Conservation (phyloP, 23 tunicate genomes). For the Corella eumyota region DNA sequence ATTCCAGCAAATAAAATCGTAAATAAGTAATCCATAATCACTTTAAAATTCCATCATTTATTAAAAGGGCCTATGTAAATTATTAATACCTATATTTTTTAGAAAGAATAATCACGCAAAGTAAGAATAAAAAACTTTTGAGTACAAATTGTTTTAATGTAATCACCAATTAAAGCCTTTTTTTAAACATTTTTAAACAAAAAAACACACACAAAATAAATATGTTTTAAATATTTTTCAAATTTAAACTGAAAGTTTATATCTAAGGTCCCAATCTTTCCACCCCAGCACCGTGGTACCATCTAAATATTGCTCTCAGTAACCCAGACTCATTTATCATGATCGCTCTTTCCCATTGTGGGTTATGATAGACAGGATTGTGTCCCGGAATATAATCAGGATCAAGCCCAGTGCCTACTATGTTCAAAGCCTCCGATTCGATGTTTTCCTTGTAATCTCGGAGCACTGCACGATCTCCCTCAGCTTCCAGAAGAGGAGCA, state of each 20-base stretch:
- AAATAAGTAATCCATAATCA: no score
- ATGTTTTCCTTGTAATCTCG: conserved; percentile 39
- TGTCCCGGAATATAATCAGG: conserved; percentile 45
- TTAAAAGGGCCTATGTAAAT: no score
- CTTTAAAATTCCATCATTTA: no score
- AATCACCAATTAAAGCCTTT: no score
- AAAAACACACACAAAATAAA: no score
- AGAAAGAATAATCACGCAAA: no score
- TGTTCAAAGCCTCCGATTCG: conserved; percentile 91
- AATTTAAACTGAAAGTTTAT: background rate
- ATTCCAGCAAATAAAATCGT: no score
- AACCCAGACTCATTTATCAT: background rate
- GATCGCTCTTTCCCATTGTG: conserved; percentile 5
- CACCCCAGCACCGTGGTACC: conserved; percentile 4
- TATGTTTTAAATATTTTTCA: no score
- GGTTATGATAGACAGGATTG: background rate
- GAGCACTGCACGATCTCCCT: conserved; percentile 54
- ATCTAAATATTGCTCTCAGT: conserved; percentile 1
- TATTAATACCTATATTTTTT: no score
- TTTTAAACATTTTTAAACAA: no score
- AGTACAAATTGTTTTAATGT: no score
- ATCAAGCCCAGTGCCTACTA: conserved; percentile 71
- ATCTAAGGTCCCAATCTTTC: conserved; percentile 26
- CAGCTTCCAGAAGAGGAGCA: conserved; percentile 69
- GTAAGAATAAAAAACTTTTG: no score